Percentiles rank a stretch among this genome's conserved stretches.
phyloP scores from a whole-genome alignment of 2,888 invertebrate species.

The Leptinotarsa peninsularis region DNA sequence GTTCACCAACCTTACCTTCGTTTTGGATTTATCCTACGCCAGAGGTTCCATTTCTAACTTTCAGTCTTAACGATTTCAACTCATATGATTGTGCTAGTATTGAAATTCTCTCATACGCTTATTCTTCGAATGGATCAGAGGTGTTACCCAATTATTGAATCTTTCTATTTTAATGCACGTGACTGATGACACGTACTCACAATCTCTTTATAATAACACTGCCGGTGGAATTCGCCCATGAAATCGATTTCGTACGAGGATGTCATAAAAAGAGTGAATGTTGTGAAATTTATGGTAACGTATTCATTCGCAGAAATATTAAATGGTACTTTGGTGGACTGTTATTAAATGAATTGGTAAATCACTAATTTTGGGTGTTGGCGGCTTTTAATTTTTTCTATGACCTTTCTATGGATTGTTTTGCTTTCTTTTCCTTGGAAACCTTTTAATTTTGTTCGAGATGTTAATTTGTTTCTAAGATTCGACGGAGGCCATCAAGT shows the following conservation, averaged over 20 bases:
- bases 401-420: slow-evolving; percentile 1
- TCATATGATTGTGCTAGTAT: too few relatives aligned
- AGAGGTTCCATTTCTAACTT: too few relatives aligned
- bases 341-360: slow-evolving; percentile 5
- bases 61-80: too few relatives aligned
- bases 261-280: slow-evolving; percentile 20
- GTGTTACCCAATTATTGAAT: slow-evolving; percentile 9
- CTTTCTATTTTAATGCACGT: slow-evolving; percentile 2
- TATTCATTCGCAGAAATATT: slow-evolving; percentile 15
- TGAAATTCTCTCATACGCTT: background rate
- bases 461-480: background rate
- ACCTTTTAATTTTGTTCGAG: slow-evolving; percentile 7
- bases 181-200: slow-evolving; percentile 3
- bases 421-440: slow-evolving; percentile 14
- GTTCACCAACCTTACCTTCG: too few relatives aligned
- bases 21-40: too few relatives aligned
- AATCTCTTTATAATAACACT: slow-evolving; percentile 17
- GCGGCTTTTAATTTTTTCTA: background rate
- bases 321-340: background rate
- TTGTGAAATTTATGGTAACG: slow-evolving; percentile 21
- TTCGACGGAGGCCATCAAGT: slow-evolving; percentile 1
- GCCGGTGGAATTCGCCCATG: slow-evolving; percentile 24
- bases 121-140: background rate
- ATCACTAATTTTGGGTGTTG: slow-evolving; percentile 17
- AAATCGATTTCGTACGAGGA: slow-evolving; percentile 24